Percentiles rank a stretch among this genome's conserved stretches.
These are phyloP conservation scores for Otocyon megalotis DNA, from an alignment of 2,113 vertebrate species.

Conservation along the genomic window DNA sequence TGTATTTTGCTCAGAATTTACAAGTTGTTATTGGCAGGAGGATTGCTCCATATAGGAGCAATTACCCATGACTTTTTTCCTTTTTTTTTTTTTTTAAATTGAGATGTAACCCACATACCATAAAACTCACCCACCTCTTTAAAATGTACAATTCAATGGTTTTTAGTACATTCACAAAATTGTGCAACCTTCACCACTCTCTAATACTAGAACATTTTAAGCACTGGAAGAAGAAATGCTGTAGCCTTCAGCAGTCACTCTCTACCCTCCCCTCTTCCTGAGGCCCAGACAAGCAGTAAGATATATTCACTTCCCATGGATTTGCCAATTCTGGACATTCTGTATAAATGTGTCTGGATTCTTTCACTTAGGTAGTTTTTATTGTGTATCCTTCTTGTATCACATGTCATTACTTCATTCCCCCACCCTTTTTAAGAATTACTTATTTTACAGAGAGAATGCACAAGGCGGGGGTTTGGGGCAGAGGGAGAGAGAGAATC, in stretches of 20 bases:
- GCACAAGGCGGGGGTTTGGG: too few relatives aligned
- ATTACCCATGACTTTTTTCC: neutral
- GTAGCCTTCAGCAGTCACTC: neutral
- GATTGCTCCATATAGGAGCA: neutral
- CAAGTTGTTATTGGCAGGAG: neutral
- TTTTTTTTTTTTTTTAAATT: neutral
- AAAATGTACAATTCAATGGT: neutral
- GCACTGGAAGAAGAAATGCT: neutral
- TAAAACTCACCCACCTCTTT: neutral
- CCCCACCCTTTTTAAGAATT: neutral
- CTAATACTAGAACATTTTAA: slow-evolving; percentile 2
- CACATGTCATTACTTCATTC: neutral
- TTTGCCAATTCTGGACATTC: neutral
- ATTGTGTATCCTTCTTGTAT: neutral
- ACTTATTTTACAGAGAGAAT: neutral
- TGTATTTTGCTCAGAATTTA: neutral
- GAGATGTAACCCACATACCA: neutral
- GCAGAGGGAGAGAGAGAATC: neutral
- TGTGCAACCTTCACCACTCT: neutral
- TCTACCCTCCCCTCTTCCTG: too few relatives aligned
- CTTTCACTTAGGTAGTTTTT: neutral
- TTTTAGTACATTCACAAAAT: neutral
- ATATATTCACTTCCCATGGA: neutral
- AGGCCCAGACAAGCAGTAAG: neutral
- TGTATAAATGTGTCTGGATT: neutral